A percentile compares a stretch with the other conserved stretches of the same genome.
phyloP scores from a whole-genome alignment of 2,113 vertebrate species.

The Alethe castanea region DNA sequence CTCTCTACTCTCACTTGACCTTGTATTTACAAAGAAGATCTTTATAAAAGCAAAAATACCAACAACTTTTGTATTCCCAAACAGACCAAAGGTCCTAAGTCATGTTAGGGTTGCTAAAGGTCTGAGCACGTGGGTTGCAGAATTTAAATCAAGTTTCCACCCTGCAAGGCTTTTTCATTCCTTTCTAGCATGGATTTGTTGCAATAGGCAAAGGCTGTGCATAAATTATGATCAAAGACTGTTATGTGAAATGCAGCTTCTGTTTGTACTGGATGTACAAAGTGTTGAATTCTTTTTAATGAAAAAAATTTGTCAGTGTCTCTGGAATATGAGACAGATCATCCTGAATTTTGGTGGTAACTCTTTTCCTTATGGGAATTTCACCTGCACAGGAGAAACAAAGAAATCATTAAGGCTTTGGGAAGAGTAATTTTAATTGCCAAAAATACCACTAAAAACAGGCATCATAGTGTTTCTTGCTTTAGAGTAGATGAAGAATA shows the following conservation, averaged over 20 bases:
- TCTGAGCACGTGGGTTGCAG: background rate
- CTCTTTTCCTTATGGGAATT: background rate
- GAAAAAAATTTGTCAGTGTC: background rate
- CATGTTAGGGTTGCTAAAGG: background rate
- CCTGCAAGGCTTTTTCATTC: background rate
- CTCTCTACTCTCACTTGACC: background rate
- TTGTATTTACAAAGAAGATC: background rate
- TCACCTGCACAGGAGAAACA: background rate
- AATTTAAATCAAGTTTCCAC: background rate
- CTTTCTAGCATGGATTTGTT: background rate
- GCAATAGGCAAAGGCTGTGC: background rate
- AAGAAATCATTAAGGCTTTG: background rate
- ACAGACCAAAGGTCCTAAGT: background rate
- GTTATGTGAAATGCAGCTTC: background rate
- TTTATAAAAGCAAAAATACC: background rate
- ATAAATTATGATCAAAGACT: background rate
- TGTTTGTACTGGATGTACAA: background rate
- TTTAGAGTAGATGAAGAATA: background rate
- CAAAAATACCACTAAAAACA: background rate
- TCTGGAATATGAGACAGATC: background rate
- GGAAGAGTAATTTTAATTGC: background rate
- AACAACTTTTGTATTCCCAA: background rate
- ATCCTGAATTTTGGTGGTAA: constrained; percentile 12
- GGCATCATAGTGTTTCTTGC: background rate
- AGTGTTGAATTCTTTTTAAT: constrained; percentile 16